Evolutionary conservation across 1,140 invertebrate species (phyloP), one percentile per base, ranked within the genome.

Genomic region (Drosophila bocqueti): DNA sequence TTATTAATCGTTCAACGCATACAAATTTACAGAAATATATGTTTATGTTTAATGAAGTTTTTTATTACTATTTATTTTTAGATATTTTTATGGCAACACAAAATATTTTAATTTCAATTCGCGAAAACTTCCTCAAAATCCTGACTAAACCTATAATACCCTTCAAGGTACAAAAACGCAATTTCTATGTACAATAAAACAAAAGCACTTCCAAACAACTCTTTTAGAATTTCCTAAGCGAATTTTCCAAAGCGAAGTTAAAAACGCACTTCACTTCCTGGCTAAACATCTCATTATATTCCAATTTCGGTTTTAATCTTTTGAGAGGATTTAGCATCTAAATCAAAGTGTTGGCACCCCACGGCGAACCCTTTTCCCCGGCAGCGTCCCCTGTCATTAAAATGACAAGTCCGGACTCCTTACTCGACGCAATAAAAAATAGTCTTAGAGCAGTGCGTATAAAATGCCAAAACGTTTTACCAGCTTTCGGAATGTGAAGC

Each of bases 391-490:
- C 46, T 13, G 40, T 60, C 54, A 43, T 38, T 73, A 60, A 10
- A 18, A 38, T 43, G 54, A 73, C 71, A 61, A 60, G 45, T 45
- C 43, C n/a, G 16, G 42, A 31, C 24, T 38, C 42, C 54, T 38
- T n/a, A 21, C 21, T 26, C 47, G 55, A 73, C 73, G 84, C 74
- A 90, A 84, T 90, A 84, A 81, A 81, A 83, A 79, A 61, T 45
- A 49, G 36, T 55, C 29, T 43, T 29, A 43, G 47, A 62, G 52
- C 43, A 69, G 47, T 89, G 77, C 85, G 77, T 90, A 90, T 57
- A 90, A 85, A 82, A 85, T 89, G 86, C 90, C 86, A 89, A 89
- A 89, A 85, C 86, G 85, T 79, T 89, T 89, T 89, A 79, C 38
- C 67, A 77, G 52, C 69, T 62, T 72, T 71, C 45, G 63, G 31